Evolutionary conservation across 2,888 invertebrate genomes (phyloP).

Genomic region (Priocnemis perturbator): DNA sequence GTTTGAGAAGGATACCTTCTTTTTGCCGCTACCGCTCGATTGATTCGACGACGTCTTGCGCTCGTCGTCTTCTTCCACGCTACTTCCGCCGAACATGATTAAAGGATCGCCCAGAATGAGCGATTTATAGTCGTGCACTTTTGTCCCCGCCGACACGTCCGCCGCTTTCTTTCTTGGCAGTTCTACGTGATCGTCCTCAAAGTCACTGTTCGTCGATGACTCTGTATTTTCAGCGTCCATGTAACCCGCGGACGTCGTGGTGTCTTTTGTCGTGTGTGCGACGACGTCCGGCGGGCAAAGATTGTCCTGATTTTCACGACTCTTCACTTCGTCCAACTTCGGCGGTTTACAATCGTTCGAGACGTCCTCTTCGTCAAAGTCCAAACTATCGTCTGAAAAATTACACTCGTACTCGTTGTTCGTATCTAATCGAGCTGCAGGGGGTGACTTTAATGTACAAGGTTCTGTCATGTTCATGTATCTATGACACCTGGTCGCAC

Average conservation of each 20-base stretch:
- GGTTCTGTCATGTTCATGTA: neutral
- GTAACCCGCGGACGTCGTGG: neutral
- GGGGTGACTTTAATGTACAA: neutral
- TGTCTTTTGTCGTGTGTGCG: slow-evolving; percentile 62
- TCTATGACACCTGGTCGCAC: neutral
- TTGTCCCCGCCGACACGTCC: neutral
- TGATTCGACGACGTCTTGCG: neutral
- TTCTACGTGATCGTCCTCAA: slow-evolving; percentile 53
- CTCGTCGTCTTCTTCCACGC: slow-evolving; percentile 17
- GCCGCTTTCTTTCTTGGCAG: slow-evolving; percentile 50
- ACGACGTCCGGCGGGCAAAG: slow-evolving; percentile 65
- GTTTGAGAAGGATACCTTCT: slow-evolving; percentile 55
- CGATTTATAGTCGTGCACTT: slow-evolving; percentile 52
- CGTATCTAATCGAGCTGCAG: slow-evolving; percentile 11
- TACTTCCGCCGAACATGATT: slow-evolving; percentile 7
- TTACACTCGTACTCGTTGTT: slow-evolving; percentile 48
- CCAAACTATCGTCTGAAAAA: slow-evolving; percentile 67
- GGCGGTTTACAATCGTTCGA: neutral
- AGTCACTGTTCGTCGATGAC: slow-evolving; percentile 35
- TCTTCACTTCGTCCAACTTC: slow-evolving; percentile 16
- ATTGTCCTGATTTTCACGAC: slow-evolving; percentile 27
- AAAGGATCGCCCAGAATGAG: slow-evolving; percentile 51
- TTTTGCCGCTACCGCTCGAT: slow-evolving; percentile 28
- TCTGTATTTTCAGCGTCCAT: slow-evolving; percentile 21
- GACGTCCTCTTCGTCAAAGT: slow-evolving; percentile 39